Base-by-base conservation (phyloP, 2,113 vertebrate genomes). In the Perca fluviatilis region DNA sequence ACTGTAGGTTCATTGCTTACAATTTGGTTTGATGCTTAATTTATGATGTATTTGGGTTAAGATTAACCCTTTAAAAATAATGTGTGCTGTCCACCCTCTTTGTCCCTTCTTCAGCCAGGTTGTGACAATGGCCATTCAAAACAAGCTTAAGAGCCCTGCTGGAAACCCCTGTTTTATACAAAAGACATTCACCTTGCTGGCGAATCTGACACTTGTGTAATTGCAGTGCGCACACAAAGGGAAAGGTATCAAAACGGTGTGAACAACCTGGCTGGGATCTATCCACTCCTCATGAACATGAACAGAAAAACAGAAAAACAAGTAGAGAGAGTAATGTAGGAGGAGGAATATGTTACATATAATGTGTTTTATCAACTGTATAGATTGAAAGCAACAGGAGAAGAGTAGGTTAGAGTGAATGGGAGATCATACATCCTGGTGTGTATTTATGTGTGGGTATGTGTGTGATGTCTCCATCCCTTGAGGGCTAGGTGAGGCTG, bases 161-260 rank as follows among this genome's bases (percentile, higher is more conserved):
- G 61, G 66, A 79, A 86, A 54, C 21, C 66, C 30, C 47, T 56
- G 51, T 40, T 75, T 54, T 43, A 53, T 19, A 87, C 76, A 81
- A 85, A 83, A 82, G 57, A 50, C 18, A 60, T 65, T 36, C 27
- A 51, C 15, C 67, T 73, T n/a, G 25, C 9, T 21, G 73, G 27
- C 63, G 75, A 88, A 88, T 78, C 65, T 73, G 84, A 91, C 57
- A 81, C 79, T 66, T 71, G 74, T 70, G 79, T 79, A 73, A 86
- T 61, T 80, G 79, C 76, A 56, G 74, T 21, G 23, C 54, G 46
- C 27, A 36, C 74, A 88, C 80, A 89, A 88, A 88, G 62, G 71
- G 54, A 75, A 70, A 53, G 79, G 79, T 54, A 64, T 86, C 46
- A 15, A 33, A 60, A 63, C 13, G 54, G n/a, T 67, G 65, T 80